phyloP scores from a whole-genome alignment of 2,797 vertebrate genomes.

The Xerus rutilus region DNA sequence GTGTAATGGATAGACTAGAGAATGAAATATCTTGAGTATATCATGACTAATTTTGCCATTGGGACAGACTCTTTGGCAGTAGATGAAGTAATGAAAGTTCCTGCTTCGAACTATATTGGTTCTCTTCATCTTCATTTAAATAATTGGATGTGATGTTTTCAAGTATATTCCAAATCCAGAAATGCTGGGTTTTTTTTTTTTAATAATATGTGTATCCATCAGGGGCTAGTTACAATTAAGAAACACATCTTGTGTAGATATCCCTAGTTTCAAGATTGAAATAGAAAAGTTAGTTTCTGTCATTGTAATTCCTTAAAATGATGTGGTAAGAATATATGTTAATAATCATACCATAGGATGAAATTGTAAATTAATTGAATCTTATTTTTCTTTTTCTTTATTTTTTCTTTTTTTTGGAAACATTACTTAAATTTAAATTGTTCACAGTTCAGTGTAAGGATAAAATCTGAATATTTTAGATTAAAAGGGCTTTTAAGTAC shows the following conservation, averaged over 20 bases:
- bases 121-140: conserved; percentile 58
- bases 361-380: background rate
- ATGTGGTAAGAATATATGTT: background rate
- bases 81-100: conserved; percentile 52
- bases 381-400: background rate
- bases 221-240: background rate
- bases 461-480: background rate
- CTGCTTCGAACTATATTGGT: conserved; percentile 30
- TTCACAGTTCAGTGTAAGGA: background rate
- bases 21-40: conserved; percentile 71
- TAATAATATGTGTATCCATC: background rate
- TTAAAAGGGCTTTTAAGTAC: background rate
- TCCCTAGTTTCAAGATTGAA: background rate
- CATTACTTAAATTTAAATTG: background rate
- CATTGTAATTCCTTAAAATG: conserved; percentile 9
- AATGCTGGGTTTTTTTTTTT: background rate
- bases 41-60: conserved; percentile 68
- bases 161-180: background rate
- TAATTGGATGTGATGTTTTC: background rate
- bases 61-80: conserved; percentile 56
- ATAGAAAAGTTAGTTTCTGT: background rate
- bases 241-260: background rate
- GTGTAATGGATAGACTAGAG: conserved; percentile 66
- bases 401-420: background rate
- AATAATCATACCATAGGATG: background rate